These are phyloP conservation scores for Gastrophryne carolinensis DNA, from an alignment of 2,797 vertebrate species.

Conservation along the genomic window DNA sequence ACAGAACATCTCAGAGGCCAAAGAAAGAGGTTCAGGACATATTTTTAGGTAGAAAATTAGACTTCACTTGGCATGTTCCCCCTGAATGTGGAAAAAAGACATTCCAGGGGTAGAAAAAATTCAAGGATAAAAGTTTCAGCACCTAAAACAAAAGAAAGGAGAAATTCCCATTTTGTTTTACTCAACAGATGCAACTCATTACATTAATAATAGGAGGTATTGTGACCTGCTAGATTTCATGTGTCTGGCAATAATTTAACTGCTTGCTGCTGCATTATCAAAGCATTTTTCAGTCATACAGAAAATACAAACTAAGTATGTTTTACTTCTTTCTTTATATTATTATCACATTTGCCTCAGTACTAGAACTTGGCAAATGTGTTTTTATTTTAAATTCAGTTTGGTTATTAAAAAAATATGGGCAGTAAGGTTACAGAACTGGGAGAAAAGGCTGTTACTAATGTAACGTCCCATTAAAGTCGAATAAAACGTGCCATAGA, in stretches of 20 bases:
- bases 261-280: conserved; percentile 38
- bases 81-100: conserved; percentile 20
- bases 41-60: conserved; percentile 40
- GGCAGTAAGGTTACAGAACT: not conserved
- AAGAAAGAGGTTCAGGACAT: conserved; percentile 29
- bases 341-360: conserved; percentile 41
- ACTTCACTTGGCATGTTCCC: conserved; percentile 18
- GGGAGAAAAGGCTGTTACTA: conserved; percentile 11
- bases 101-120: conserved; percentile 15
- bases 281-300: conserved; percentile 28
- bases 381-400: conserved; percentile 29
- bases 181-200: conserved; percentile 48
- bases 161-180: conserved; percentile 31
- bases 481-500: not conserved
- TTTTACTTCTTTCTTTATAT: conserved; percentile 27
- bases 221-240: conserved; percentile 20
- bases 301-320: conserved; percentile 34
- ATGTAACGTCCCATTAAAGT: not conserved
- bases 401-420: conserved; percentile 41
- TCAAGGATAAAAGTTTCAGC: conserved; percentile 24
- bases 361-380: conserved; percentile 28
- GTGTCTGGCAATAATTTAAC: conserved; percentile 35
- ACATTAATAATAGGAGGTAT: conserved; percentile 32
- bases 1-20: conserved; percentile 39
- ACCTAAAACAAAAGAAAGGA: conserved; percentile 40